Conservation (phyloP, 2,113 vertebrate species). For the Setophaga coronata region DNA sequence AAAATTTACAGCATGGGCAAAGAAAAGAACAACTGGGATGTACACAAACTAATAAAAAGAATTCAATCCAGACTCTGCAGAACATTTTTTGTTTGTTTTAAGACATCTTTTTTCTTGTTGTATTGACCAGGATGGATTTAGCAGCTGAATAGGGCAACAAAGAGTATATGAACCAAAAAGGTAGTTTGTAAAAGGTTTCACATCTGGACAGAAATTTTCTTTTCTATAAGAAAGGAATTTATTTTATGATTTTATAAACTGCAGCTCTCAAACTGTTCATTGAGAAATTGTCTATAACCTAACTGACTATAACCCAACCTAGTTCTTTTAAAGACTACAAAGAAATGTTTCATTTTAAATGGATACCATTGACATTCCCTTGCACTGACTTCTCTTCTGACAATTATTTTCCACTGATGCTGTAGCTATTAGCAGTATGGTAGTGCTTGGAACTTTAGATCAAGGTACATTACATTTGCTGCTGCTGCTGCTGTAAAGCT, state of each 20-base stretch:
- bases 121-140: neutral
- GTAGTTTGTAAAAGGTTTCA: neutral
- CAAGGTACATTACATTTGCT: neutral
- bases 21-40: neutral
- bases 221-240: neutral
- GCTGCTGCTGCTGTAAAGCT: neutral
- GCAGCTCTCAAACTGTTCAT: neutral
- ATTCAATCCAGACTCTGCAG: neutral
- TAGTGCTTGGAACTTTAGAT: neutral
- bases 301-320: neutral
- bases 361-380: neutral
- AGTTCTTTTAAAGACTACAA: neutral
- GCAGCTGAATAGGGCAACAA: neutral
- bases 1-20: neutral
- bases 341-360: constrained; percentile 12
- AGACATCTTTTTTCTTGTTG: neutral
- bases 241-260: constrained; percentile 10
- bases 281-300: neutral
- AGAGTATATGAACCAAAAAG: neutral
- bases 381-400: neutral
- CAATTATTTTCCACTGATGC: constrained; percentile 17
- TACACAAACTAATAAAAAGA: neutral
- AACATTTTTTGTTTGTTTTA: neutral
- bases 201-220: neutral
- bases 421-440: neutral